phyloP scores from a whole-genome alignment of 2,113 vertebrate species.

The Urocolius indicus region DNA sequence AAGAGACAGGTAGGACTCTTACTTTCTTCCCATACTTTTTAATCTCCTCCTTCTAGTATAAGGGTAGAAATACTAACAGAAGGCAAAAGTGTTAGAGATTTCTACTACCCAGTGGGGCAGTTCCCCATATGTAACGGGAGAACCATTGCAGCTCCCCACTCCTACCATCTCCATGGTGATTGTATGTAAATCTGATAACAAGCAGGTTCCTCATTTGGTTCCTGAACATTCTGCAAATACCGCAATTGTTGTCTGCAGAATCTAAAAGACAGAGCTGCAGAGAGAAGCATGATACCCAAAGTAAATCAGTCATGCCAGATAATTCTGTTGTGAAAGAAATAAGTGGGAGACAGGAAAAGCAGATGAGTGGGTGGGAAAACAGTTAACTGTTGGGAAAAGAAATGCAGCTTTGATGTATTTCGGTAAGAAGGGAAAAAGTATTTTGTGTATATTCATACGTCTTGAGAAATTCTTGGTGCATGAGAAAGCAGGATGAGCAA shows the following conservation, averaged over 20 bases:
- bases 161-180: fast-evolving
- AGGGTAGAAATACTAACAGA: not conserved
- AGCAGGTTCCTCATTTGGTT: not conserved
- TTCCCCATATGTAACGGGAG: not conserved
- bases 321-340: not conserved
- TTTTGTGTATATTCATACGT: not conserved
- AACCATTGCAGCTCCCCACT: not conserved
- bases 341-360: not conserved
- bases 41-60: not conserved
- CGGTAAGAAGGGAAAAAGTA: not conserved
- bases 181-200: not conserved
- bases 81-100: not conserved
- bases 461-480: not conserved
- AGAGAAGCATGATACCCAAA: not conserved
- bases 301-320: not conserved
- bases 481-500: not conserved
- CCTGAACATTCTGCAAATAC: not conserved
- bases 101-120: not conserved
- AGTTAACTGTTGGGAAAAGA: not conserved
- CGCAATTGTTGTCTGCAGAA: not conserved
- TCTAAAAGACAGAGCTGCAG: not conserved
- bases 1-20: not conserved
- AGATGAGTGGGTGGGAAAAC: not conserved
- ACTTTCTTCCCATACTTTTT: not conserved
- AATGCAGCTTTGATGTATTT: not conserved